These are phyloP conservation scores for Triplophysa siluroides DNA, from an alignment of 2,113 vertebrate genomes.

Conservation along the genomic window DNA sequence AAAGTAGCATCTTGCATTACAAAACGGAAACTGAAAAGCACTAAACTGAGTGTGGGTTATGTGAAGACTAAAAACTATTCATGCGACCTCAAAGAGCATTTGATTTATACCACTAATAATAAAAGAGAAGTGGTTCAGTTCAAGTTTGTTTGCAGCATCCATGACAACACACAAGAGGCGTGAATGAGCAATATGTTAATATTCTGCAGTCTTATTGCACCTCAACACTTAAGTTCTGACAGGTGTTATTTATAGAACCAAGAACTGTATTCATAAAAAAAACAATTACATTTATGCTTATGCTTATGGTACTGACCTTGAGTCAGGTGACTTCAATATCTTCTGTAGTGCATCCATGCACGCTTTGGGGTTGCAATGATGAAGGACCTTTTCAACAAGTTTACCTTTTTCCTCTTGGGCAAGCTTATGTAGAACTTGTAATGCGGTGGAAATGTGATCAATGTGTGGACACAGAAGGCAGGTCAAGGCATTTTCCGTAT, in stretches of 20 bases:
- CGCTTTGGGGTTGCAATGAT: constrained; percentile 24
- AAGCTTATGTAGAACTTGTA: constrained; percentile 38
- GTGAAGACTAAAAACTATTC: not conserved
- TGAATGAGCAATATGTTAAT: not conserved
- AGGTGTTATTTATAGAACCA: not conserved
- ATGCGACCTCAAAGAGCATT: not conserved
- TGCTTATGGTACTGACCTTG: constrained; percentile 50
- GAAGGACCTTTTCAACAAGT: constrained; percentile 43
- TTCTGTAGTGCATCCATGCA: constrained; percentile 44
- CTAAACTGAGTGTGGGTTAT: not conserved
- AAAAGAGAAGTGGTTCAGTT: not conserved
- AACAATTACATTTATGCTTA: not conserved
- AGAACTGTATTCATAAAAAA: not conserved
- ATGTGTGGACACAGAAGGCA: constrained; percentile 48
- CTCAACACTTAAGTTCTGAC: not conserved
- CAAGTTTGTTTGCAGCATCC: not conserved
- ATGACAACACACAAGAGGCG: not conserved
- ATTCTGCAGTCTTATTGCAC: not conserved
- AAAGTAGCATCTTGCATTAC: not conserved
- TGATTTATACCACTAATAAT: not conserved
- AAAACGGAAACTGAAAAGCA: not conserved
- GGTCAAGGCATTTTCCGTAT: not conserved
- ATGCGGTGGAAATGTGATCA: constrained; percentile 39
- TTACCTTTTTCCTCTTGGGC: constrained; percentile 42
- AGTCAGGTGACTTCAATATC: constrained; percentile 39